A percentile compares a stretch with the other conserved stretches of the same genome.
These are phyloP conservation scores for Thalpophila matura DNA, from an alignment of 2,888 invertebrate genomes.

Conservation along the genomic window DNA sequence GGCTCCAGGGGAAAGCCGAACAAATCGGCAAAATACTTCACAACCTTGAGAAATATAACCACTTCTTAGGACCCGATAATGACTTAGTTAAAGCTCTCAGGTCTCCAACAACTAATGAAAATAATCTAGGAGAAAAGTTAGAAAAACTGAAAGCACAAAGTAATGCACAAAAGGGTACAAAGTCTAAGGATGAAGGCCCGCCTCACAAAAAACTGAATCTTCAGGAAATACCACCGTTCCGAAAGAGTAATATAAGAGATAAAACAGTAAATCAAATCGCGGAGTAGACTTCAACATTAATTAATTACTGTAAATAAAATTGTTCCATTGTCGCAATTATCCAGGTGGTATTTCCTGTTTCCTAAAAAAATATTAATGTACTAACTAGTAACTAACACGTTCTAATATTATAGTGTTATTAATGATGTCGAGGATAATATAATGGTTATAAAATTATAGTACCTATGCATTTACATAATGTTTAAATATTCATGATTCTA, in stretches of 20 bases:
- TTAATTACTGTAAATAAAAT: constrained; percentile 37
- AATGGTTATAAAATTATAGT: constrained; percentile 61
- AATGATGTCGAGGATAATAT: constrained; percentile 72
- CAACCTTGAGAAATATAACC: constrained; percentile 97
- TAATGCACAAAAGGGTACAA: constrained; percentile 84
- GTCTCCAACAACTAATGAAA: constrained; percentile 85
- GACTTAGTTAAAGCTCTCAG: constrained; percentile 87
- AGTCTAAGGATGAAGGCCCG: constrained; percentile 90
- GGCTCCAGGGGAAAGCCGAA: constrained; percentile 98
- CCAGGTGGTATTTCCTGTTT: constrained; percentile 77
- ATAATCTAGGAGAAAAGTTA: constrained; percentile 81
- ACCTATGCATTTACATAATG: constrained; percentile 42
- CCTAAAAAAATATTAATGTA: constrained; percentile 60
- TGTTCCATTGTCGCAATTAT: constrained; percentile 40
- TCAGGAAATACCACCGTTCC: constrained; percentile 90
- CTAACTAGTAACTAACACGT: constrained; percentile 67
- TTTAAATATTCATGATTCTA: constrained; percentile 45
- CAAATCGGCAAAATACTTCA: constrained; percentile 98
- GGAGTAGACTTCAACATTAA: constrained; percentile 57
- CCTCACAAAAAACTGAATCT: constrained; percentile 89
- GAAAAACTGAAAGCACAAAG: constrained; percentile 83
- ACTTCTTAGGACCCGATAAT: constrained; percentile 92
- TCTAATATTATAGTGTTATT: constrained; percentile 65
- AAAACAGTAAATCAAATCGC: constrained; percentile 70
- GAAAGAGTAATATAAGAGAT: constrained; percentile 77